These are phyloP conservation scores for Pristionchus maxplancki DNA, from an alignment of 2,888 invertebrate genomes.

Conservation along the genomic window DNA sequence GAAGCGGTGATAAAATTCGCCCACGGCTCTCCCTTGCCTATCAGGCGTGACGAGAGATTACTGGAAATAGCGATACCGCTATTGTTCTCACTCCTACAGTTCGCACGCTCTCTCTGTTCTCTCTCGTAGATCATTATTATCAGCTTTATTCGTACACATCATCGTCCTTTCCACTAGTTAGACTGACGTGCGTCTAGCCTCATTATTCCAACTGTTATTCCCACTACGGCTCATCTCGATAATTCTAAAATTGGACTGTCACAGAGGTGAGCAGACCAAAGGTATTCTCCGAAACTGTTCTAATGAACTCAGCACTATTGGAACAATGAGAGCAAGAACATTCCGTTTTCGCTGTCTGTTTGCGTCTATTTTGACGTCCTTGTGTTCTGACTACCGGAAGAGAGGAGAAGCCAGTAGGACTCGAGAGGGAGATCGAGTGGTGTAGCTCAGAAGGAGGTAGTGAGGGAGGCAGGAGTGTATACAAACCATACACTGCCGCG, in stretches of 20 bases:
- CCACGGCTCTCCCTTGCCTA: background rate
- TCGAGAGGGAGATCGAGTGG: conserved; percentile 3
- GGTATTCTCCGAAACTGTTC: too few species aligned
- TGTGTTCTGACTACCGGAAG: background rate
- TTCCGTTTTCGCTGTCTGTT: background rate
- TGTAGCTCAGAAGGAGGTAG: background rate
- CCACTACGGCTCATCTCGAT: background rate
- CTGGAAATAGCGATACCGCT: background rate
- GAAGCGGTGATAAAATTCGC: background rate
- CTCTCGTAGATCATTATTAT: background rate
- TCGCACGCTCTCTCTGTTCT: background rate
- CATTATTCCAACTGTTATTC: background rate
- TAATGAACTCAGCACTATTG: too few species aligned
- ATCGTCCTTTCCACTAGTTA: background rate
- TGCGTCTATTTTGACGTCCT: background rate
- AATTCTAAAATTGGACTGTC: background rate
- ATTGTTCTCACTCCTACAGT: background rate
- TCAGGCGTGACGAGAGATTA: background rate
- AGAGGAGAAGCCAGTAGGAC: background rate
- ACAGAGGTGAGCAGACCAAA: too few species aligned
- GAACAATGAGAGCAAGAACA: background rate
- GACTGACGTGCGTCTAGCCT: conserved; percentile 2
- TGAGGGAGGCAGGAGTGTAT: background rate
- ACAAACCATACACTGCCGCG: background rate
- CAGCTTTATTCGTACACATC: background rate